Base-by-base conservation (phyloP, 2,888 invertebrate genomes). In the Sepiola atlantica region DNA sequence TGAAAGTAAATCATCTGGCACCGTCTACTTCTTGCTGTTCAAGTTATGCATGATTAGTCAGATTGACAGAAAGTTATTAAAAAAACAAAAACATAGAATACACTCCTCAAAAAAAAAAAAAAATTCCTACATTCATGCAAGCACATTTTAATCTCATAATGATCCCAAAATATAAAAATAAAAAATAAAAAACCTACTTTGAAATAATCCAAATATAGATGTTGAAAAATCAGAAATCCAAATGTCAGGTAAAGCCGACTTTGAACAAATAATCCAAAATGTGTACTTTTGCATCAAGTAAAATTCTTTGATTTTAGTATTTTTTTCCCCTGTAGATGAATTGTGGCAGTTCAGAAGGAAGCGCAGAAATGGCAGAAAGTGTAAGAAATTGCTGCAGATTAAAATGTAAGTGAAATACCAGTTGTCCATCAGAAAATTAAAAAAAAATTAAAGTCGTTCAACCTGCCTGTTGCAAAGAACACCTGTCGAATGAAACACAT, bases 261-360 rank as follows among this genome's bases (percentile, higher is more conserved):
- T 32, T 77, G n/a, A 77, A 77, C n/a, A 77, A n/a, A 77, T 77
- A 77, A n/a, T 77, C 77, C 77, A 32, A 32, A 32, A 32, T n/a
- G n/a, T 77, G 77, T 77, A 77, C 77, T 77, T 77, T 77, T n/a
- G 32, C 77, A 77, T 32, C 16, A 32, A 18, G n/a, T 45, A 18
- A 77, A 32, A 77, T 77, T 77, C 77, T 32, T 32, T 45, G 45
- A 45, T 77, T 14, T n/a, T n/a, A 4, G 24, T 28, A 4, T 77
- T 77, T 77, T n/a, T 32, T 14, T 32, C 1, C 14, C 12, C 10
- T n/a, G n/a, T 12, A 28, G 28, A 77, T 77, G 77, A 77, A 77
- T 77, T 77, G n/a, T 77, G n/a, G 77, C 77, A 77, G 77, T 77
- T n/a, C 77, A 77, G 77, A 77, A 14, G n/a, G 77, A 77, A 77